A percentile compares a stretch with the other conserved stretches of the same genome.
These are phyloP conservation scores for Sylvicapra grimmia DNA, from an alignment of 2,113 vertebrate species.

Conservation along the genomic window DNA sequence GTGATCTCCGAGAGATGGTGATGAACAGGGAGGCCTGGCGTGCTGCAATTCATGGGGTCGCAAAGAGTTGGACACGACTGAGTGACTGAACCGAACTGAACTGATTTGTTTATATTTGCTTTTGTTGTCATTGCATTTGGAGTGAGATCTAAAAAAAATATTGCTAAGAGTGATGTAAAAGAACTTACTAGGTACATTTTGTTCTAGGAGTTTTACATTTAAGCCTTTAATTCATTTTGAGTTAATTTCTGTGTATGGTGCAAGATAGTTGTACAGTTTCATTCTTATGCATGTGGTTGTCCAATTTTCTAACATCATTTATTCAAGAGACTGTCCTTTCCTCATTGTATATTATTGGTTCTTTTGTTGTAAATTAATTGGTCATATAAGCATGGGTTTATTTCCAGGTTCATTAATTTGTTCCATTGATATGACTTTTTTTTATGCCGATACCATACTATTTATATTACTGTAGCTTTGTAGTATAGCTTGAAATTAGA, in stretches of 20 bases:
- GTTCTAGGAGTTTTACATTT: not conserved
- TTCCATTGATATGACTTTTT: not conserved
- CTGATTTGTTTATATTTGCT: not conserved
- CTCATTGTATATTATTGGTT: not conserved
- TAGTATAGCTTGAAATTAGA: not conserved
- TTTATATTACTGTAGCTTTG: not conserved
- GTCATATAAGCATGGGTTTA: not conserved
- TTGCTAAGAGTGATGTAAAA: not conserved
- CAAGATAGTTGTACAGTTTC: not conserved
- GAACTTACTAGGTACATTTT: not conserved
- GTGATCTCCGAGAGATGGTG: too few species aligned
- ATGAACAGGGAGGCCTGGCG: too few species aligned
- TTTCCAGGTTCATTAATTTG: not conserved
- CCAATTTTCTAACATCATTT: not conserved
- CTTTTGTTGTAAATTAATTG: not conserved
- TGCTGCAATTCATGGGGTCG: too few species aligned
- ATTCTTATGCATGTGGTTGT: not conserved
- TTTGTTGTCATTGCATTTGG: not conserved
- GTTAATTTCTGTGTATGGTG: not conserved
- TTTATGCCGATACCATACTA: not conserved
- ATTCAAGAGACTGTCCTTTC: not conserved
- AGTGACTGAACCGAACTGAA: too few species aligned
- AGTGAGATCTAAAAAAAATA: not conserved
- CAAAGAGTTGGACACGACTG: too few species aligned
- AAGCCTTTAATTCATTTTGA: not conserved